Evolutionary conservation across 2,888 invertebrate species (phyloP).

Genomic region (Yponomeuta plumbellus): DNA sequence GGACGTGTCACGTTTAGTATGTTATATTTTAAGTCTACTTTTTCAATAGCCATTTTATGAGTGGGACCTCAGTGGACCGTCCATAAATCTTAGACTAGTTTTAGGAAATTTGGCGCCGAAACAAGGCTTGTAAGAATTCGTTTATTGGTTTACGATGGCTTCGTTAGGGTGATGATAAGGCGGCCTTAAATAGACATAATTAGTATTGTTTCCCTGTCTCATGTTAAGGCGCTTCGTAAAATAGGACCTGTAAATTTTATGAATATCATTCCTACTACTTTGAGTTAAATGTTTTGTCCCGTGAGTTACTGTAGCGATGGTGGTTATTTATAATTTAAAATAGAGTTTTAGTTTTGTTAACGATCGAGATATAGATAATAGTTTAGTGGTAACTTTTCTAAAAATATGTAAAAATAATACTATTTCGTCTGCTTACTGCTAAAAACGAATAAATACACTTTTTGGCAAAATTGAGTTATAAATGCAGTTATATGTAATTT

Average conservation of each 20-base stretch:
- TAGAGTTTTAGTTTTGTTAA: too few species aligned
- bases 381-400: too few species aligned
- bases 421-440: too few species aligned
- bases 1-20: constrained; percentile 48
- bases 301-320: neutral
- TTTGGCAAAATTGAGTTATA: too few species aligned
- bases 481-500: too few species aligned
- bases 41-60: constrained; percentile 8
- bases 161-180: constrained; percentile 66
- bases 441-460: too few species aligned
- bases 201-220: constrained; percentile 55
- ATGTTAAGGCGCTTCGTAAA: neutral
- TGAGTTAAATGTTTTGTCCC: neutral
- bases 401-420: too few species aligned
- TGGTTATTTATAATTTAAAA: too few species aligned
- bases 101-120: constrained; percentile 51
- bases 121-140: constrained; percentile 47
- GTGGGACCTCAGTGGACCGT: constrained; percentile 28
- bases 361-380: too few species aligned
- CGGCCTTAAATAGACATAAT: constrained; percentile 62
- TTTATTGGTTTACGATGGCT: constrained; percentile 64
- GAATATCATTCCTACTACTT: neutral
- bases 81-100: constrained; percentile 58
- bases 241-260: neutral
- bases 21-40: constrained; percentile 47